These are phyloP conservation scores for Saccostrea echinata DNA, from an alignment of 1,140 invertebrate species.

Conservation along the genomic window DNA sequence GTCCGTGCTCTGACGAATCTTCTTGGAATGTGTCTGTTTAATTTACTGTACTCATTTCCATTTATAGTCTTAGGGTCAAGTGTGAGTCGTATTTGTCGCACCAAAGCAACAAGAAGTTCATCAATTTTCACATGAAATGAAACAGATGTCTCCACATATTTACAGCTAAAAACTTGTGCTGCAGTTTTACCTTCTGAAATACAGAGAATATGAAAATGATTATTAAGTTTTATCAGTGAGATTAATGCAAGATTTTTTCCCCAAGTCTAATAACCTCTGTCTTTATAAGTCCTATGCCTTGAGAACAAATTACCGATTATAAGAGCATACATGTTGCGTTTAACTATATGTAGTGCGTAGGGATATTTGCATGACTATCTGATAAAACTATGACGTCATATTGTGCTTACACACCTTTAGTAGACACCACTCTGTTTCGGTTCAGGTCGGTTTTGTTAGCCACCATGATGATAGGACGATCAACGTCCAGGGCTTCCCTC, in stretches of 20 bases:
- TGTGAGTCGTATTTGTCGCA: neutral
- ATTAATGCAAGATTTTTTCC: no score
- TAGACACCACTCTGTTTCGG: conserved; percentile 87
- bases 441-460: conserved; percentile 97
- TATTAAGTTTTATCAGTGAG: neutral
- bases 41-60: neutral
- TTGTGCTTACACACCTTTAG: conserved; percentile 58
- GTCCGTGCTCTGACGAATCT: conserved; percentile 1
- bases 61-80: neutral
- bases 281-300: no score
- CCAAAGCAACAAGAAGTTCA: conserved; percentile 1
- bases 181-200: conserved; percentile 3
- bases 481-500: conserved; percentile 49
- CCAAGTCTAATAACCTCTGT: no score
- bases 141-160: neutral
- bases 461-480: conserved; percentile 83
- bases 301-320: no score
- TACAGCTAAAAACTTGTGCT: neutral
- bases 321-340: no score
- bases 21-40: neutral
- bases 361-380: neutral
- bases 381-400: neutral
- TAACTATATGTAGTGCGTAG: no score
- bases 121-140: neutral
- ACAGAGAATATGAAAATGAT: neutral